phyloP scores from a whole-genome alignment of 2,888 invertebrate genomes.

The Crematogaster levior region DNA sequence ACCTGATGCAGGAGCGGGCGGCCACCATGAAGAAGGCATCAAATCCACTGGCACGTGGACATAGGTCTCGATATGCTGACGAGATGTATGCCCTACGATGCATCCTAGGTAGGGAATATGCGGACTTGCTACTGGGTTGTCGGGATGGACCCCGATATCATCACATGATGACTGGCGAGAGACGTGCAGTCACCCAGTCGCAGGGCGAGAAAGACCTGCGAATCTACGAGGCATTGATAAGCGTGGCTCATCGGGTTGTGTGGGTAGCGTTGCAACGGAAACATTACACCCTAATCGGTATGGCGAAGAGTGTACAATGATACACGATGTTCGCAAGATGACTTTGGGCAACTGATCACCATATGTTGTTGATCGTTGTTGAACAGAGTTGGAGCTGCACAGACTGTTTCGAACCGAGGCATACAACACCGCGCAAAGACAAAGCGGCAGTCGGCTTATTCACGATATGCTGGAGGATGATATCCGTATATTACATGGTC shows the following conservation, averaged over 20 bases:
- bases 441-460: conserved; percentile 73
- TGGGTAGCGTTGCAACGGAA: conserved; percentile 89
- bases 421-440: conserved; percentile 88
- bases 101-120: conserved; percentile 88
- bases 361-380: background rate
- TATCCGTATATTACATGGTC: conserved; percentile 87
- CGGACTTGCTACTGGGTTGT: conserved; percentile 87
- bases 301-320: conserved; percentile 73
- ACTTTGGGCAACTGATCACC: background rate
- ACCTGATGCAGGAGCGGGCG: conserved; percentile 87
- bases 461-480: conserved; percentile 86
- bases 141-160: conserved; percentile 85
- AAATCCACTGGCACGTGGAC: conserved; percentile 80
- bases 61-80: conserved; percentile 80
- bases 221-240: conserved; percentile 88
- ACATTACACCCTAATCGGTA: conserved; percentile 88
- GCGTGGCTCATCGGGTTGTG: conserved; percentile 88
- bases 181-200: conserved; percentile 85
- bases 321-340: background rate
- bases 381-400: conserved; percentile 88
- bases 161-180: conserved; percentile 86
- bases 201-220: conserved; percentile 89
- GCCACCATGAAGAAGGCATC: conserved; percentile 79
- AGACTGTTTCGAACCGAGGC: conserved; percentile 88
- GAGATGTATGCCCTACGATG: conserved; percentile 88